These are phyloP conservation scores for Charina bottae DNA, from an alignment of 2,113 vertebrate species.

Conservation along the genomic window DNA sequence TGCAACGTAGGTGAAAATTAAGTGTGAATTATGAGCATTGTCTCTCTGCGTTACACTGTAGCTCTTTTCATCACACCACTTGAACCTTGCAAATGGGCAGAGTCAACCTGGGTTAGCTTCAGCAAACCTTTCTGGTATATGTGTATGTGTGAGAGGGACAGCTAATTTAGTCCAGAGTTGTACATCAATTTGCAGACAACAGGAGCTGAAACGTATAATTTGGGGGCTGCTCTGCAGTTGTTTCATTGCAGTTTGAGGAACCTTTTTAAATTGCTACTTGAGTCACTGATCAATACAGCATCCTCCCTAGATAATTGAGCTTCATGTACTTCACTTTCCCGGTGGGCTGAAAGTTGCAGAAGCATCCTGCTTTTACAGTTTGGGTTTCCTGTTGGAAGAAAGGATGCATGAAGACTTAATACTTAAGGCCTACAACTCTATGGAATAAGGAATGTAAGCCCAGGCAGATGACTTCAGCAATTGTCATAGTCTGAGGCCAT, in stretches of 20 bases:
- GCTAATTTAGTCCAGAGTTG: constrained; percentile 9
- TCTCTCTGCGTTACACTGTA: constrained; percentile 12
- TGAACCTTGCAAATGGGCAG: constrained; percentile 54
- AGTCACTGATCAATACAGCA: neutral
- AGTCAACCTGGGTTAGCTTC: constrained; percentile 50
- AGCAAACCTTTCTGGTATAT: neutral
- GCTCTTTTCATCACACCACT: constrained; percentile 45
- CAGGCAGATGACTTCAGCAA: neutral
- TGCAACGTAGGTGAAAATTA: constrained; percentile 54
- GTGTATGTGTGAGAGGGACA: neutral
- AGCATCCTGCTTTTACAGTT: neutral
- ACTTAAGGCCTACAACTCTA: neutral
- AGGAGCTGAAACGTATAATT: neutral
- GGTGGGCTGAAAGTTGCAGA: neutral
- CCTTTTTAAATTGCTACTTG: neutral
- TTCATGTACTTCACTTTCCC: neutral
- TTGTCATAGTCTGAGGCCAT: neutral
- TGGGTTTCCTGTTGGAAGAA: neutral
- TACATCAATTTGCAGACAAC: constrained; percentile 18
- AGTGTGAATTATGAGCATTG: constrained; percentile 38
- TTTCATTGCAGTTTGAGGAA: neutral
- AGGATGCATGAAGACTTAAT: neutral
- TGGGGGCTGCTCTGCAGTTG: too few species aligned
- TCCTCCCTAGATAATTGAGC: neutral
- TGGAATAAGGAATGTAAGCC: neutral